phyloP scores from a whole-genome alignment of 2,888 invertebrate genomes.

The Netelia fuscicornis region DNA sequence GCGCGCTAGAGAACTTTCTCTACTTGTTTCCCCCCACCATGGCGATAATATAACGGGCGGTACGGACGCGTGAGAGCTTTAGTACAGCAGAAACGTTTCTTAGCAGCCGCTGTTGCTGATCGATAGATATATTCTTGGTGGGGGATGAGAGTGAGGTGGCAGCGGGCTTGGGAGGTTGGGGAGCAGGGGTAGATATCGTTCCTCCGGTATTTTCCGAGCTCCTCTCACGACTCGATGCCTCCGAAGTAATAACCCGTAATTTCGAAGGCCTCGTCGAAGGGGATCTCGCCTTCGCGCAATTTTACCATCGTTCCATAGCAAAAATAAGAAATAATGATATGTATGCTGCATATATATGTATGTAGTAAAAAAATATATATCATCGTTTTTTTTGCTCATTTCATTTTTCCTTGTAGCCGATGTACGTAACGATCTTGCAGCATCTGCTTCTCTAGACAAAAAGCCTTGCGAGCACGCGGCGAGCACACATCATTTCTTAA shows the following conservation, averaged over 20 bases:
- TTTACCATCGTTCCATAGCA: constrained; percentile 11
- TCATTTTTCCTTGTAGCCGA: neutral
- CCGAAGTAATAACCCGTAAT: constrained; percentile 45
- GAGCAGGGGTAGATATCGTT: constrained; percentile 12
- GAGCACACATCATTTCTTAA: constrained; percentile 57
- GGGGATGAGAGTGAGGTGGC: neutral
- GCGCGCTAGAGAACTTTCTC: constrained; percentile 43
- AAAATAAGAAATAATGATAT: neutral
- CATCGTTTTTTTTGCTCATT: neutral
- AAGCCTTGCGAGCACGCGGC: constrained; percentile 66
- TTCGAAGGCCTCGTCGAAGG: constrained; percentile 6
- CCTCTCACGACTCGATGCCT: constrained; percentile 33
- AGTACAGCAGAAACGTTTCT: constrained; percentile 16
- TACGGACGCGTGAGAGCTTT: constrained; percentile 28
- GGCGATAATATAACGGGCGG: constrained; percentile 17
- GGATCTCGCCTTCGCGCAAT: constrained; percentile 20
- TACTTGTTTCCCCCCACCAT: constrained; percentile 23
- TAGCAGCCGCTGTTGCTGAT: constrained; percentile 41
- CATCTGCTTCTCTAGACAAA: constrained; percentile 63
- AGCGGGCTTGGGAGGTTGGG: neutral
- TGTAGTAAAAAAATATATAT: neutral
- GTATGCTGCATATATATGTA: constrained; percentile 2
- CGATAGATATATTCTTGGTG: constrained; percentile 56
- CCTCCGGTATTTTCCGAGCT: constrained; percentile 20
- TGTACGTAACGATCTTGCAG: constrained; percentile 47